phyloP scores from a whole-genome alignment of 2,797 vertebrate genomes.

The Etheostoma perlongum region DNA sequence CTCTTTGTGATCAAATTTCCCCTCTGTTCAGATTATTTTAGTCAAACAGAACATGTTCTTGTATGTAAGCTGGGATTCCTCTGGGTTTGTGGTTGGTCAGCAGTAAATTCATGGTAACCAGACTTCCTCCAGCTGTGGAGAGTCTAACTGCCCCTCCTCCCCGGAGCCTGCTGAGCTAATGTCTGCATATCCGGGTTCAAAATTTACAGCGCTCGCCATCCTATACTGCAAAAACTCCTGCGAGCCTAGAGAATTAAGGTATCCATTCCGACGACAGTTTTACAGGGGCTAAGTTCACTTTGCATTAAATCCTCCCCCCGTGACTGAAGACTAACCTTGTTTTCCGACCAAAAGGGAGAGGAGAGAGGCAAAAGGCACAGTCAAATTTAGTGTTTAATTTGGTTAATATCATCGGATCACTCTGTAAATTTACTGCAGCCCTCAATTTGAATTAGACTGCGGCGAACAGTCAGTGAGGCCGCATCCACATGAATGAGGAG shows the following conservation, averaged over 20 bases:
- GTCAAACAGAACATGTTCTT: too few species aligned
- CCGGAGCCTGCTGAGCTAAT: slow-evolving; percentile 33
- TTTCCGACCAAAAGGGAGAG: slow-evolving; percentile 39
- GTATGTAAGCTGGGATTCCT: background rate
- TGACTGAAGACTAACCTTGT: slow-evolving; percentile 57
- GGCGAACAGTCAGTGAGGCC: slow-evolving; percentile 59
- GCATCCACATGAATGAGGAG: slow-evolving; percentile 66
- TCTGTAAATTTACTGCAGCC: slow-evolving; percentile 69
- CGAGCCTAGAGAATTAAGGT: slow-evolving; percentile 57
- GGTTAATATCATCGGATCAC: slow-evolving; percentile 74
- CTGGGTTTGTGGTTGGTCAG: background rate
- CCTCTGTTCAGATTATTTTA: background rate
- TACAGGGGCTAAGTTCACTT: slow-evolving; percentile 70
- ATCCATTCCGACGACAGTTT: slow-evolving; percentile 78
- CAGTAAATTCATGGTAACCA: slow-evolving; percentile 14
- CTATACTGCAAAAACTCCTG: slow-evolving; percentile 34
- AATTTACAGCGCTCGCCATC: slow-evolving; percentile 56
- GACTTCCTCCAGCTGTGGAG: background rate
- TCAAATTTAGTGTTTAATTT: slow-evolving; percentile 82
- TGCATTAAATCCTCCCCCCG: slow-evolving; percentile 69
- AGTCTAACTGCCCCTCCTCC: background rate
- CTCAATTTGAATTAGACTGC: slow-evolving; percentile 70
- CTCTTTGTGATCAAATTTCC: background rate
- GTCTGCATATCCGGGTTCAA: slow-evolving; percentile 10
- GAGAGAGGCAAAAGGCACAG: slow-evolving; percentile 27